A percentile compares a stretch with the other conserved stretches of the same genome.
These are phyloP conservation scores for Odontocolon sp. DNA, from an alignment of 2,888 invertebrate species.

Conservation along the genomic window DNA sequence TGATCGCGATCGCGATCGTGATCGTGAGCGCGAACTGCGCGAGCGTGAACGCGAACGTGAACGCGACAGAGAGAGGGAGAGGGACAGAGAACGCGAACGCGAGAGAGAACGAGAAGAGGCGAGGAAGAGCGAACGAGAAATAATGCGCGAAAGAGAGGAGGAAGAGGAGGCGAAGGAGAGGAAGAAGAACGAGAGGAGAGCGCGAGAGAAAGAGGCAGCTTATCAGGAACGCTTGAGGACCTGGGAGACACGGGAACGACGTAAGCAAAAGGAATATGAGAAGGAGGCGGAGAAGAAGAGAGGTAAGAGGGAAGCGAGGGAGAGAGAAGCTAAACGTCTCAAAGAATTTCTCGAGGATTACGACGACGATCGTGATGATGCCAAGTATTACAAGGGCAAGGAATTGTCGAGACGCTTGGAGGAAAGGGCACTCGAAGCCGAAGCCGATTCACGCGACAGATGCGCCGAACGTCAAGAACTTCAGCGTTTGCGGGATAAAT, in stretches of 20 bases:
- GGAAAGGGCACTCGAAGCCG: slow-evolving; percentile 96
- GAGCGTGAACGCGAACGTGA: slow-evolving; percentile 85
- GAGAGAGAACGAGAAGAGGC: slow-evolving; percentile 83
- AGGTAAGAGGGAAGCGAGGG: slow-evolving; percentile 92
- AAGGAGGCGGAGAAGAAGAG: slow-evolving; percentile 93
- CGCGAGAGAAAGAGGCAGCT: slow-evolving; percentile 97
- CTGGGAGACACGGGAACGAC: slow-evolving; percentile 95
- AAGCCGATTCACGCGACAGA: slow-evolving; percentile 94
- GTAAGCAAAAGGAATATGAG: slow-evolving; percentile 95
- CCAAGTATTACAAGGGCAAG: slow-evolving; percentile 97
- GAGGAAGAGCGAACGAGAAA: slow-evolving; percentile 83
- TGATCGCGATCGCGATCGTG: slow-evolving; percentile 80
- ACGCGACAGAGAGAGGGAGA: slow-evolving; percentile 83
- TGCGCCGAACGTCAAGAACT: slow-evolving; percentile 86
- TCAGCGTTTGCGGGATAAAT: slow-evolving; percentile 87
- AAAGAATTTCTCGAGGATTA: slow-evolving; percentile 99
- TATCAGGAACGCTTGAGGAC: slow-evolving; percentile 92
- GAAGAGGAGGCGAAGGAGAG: slow-evolving; percentile 96
- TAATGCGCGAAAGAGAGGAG: slow-evolving; percentile 89
- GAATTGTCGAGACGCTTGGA: slow-evolving; percentile 95
- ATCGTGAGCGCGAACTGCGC: slow-evolving; percentile 82
- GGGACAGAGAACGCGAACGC: slow-evolving; percentile 83
- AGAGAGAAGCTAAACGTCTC: slow-evolving; percentile 95
- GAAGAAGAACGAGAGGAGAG: slow-evolving; percentile 94
- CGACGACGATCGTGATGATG: slow-evolving; percentile 98